Evolutionary conservation across 2,888 invertebrate species (phyloP).

Genomic region (Byasa hedistus): DNA sequence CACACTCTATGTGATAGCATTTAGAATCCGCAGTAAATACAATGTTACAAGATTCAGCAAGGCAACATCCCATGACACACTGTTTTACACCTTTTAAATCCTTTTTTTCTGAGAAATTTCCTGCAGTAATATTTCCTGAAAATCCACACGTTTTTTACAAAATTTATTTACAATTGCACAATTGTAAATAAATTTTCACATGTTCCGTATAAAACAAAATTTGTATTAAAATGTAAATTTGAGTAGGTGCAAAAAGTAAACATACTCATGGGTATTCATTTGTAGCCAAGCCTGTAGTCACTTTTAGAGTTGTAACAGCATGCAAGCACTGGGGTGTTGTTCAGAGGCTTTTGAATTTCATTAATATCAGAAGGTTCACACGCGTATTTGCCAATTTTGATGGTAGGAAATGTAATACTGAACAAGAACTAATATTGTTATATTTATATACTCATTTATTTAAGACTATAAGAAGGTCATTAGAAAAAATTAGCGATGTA

Average conservation of each 20-base stretch:
- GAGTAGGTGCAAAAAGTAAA: no score
- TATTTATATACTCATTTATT: background rate
- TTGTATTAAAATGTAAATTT: background rate
- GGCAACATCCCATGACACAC: slow-evolving; percentile 85
- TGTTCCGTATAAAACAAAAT: background rate
- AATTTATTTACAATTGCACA: no score
- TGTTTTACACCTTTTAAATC: slow-evolving; percentile 77
- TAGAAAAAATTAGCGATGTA: background rate
- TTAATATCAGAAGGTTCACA: background rate
- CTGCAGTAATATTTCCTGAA: slow-evolving; percentile 78
- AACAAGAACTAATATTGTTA: background rate
- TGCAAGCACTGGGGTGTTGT: background rate
- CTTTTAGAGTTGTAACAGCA: no score
- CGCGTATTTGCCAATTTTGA: background rate
- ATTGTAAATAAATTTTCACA: background rate
- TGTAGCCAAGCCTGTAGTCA: no score
- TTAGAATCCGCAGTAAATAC: slow-evolving; percentile 87
- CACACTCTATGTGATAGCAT: slow-evolving; percentile 89
- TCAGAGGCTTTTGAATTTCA: background rate
- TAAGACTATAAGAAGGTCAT: background rate
- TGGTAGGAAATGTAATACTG: background rate
- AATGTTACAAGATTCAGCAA: slow-evolving; percentile 85
- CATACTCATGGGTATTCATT: no score
- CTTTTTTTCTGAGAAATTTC: slow-evolving; percentile 80
- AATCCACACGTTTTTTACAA: background rate